Conservation (phyloP, 2,797 vertebrate species). For the Anas flavirostris region DNA sequence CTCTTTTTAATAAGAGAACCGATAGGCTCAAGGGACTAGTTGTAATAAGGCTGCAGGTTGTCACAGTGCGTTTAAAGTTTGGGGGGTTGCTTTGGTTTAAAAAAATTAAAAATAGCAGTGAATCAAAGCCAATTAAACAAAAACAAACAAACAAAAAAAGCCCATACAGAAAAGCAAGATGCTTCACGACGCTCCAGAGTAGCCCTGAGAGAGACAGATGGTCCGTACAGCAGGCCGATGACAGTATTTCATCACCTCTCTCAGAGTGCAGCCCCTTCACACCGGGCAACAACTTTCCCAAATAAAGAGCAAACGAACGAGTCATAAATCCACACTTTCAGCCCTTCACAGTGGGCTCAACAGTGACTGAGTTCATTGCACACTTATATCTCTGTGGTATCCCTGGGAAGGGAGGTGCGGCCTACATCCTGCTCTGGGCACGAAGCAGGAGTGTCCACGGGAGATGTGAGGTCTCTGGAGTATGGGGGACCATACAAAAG, state of each 20-base stretch:
- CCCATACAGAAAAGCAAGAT: not conserved
- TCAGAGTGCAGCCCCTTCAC: conserved; percentile 22
- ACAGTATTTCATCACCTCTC: conserved; percentile 52
- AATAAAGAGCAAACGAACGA: conserved; percentile 29
- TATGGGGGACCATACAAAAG: fast-evolving
- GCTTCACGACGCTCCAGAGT: not conserved
- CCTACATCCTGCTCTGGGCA: fast-evolving
- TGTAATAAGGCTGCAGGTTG: not conserved
- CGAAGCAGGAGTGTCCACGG: not conserved
- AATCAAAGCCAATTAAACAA: conserved; percentile 2
- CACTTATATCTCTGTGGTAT: not conserved
- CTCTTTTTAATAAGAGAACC: not conserved
- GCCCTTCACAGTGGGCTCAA: not conserved
- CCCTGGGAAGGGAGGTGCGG: not conserved
- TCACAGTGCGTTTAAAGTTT: not conserved
- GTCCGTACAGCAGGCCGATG: conserved; percentile 44
- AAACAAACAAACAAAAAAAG: not conserved
- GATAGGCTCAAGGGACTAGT: not conserved
- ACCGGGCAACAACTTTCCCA: conserved; percentile 11
- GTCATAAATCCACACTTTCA: conserved; percentile 6
- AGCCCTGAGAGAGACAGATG: conserved; percentile 50
- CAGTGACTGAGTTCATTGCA: not conserved
- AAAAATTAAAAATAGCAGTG: not conserved
- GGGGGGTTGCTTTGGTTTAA: not conserved
- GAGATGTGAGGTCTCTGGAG: not conserved